Percentiles rank a stretch among this genome's conserved stretches.
phyloP scores from a whole-genome alignment of 1,140 invertebrate species.

The Planococcus citri region DNA sequence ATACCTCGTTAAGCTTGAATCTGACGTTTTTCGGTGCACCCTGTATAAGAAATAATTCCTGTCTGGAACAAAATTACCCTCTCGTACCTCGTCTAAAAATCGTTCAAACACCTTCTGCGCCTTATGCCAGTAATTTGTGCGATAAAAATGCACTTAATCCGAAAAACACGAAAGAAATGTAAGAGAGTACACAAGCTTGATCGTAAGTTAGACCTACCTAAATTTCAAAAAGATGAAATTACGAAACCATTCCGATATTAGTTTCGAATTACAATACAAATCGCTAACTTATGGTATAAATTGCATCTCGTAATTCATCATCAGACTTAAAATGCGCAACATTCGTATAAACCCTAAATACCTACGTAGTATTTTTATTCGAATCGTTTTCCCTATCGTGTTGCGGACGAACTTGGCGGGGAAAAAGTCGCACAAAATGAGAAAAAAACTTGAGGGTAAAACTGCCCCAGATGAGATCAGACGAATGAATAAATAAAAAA shows the following conservation, averaged over 20 bases:
- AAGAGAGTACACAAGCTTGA: no score
- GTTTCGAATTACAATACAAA: not conserved
- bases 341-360: slow-evolving; percentile 7
- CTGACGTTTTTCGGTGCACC: no score
- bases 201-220: no score
- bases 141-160: no score
- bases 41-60: no score
- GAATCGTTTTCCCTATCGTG: not conserved
- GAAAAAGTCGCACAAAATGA: slow-evolving; percentile 2
- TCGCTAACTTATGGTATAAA: not conserved
- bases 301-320: not conserved
- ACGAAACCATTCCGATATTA: not conserved
- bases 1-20: no score
- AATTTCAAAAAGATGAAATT: not conserved
- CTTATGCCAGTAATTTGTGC: no score
- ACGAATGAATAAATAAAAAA: slow-evolving; percentile 20
- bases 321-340: not conserved
- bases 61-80: no score
- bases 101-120: no score
- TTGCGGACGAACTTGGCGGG: not conserved
- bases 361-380: not conserved
- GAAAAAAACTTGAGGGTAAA: slow-evolving; percentile 12
- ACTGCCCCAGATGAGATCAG: slow-evolving; percentile 12
- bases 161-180: no score
- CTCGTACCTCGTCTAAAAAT: no score